phyloP scores from a whole-genome alignment of 2,888 invertebrate genomes.

The Villa cingulata region DNA sequence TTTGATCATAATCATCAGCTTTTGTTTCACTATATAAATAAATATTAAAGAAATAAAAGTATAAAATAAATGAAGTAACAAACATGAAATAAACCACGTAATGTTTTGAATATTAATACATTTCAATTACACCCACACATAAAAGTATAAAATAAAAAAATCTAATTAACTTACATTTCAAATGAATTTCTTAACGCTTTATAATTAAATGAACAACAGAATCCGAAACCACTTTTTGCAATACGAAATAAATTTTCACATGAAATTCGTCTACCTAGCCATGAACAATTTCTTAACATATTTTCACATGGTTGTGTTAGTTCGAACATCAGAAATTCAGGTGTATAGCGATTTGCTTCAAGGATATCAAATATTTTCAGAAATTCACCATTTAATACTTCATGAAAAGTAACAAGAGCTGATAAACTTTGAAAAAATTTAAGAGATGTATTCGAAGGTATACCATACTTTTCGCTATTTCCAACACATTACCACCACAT shows the following conservation, averaged over 20 bases:
- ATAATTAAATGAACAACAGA: conserved; percentile 30
- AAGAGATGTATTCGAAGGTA: neutral
- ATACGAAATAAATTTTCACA: conserved; percentile 25
- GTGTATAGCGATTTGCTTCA: conserved; percentile 17
- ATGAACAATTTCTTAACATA: conserved; percentile 23
- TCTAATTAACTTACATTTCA: conserved; percentile 11
- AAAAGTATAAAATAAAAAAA: neutral
- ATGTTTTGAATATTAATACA: conserved; percentile 6
- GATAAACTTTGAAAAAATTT: conserved; percentile 3
- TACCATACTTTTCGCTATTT: neutral
- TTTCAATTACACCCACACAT: conserved; percentile 16
- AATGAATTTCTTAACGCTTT: conserved; percentile 16
- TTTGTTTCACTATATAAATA: conserved; percentile 10
- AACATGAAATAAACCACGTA: neutral
- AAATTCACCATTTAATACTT: conserved; percentile 15
- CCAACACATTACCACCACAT: neutral
- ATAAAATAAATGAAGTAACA: neutral
- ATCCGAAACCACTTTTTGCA: conserved; percentile 25
- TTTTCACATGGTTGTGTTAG: conserved; percentile 27
- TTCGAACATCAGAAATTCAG: conserved; percentile 26
- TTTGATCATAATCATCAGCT: conserved; percentile 10
- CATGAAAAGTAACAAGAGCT: conserved; percentile 2
- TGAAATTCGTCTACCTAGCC: conserved; percentile 22
- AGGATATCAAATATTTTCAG: conserved; percentile 17
- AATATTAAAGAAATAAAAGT: neutral